Base-by-base conservation (phyloP, 1,140 invertebrate species). In the Caenorhabditis brenneri region DNA sequence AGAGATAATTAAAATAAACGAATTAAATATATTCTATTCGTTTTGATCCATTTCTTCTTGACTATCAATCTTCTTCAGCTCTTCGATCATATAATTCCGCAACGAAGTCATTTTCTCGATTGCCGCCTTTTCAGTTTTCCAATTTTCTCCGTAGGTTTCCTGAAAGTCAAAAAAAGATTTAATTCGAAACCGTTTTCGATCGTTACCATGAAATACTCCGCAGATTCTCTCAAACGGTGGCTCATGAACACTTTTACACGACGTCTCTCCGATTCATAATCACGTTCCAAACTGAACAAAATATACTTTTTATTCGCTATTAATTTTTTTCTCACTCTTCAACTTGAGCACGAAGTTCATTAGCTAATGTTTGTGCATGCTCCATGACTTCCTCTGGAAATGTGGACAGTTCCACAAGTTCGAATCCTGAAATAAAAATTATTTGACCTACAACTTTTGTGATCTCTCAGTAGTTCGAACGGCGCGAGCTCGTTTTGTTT, bases 381-480 rank as follows among this genome's bases (percentile, higher is more conserved):
- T 87, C 78, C 16, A 87, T 48, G 24, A 87, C 81, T 80, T 74
- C 39, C 24, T 42, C 29, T 4, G 86, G 86, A 46, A 87, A 84
- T 9, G 84, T 87, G 48, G 86, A 83, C 22, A 87, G 36, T 51
- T 82, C 80, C 1, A 79, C 85, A 65, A 87, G 46, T 33, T 87
- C 86, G 48, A 87, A 86, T 29, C 86, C 85, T 86, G 39, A 53
- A 86, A 85, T 33, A 81, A 31, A n/a, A 12, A n/a, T 19, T 31
- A n/a, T 81, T 55, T 60, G 31, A 81, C 24, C 39, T 55, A 19
- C 27, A 1, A 48, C 48, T 48, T 36, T 29, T 33, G n/a, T 46
- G 48, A 36, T 84, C 39, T 31, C 0, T 10, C 19, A 12, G 15
- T 27, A n/a, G 9, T 27, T 36, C 15, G 10, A 27, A n/a, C 19